These are phyloP conservation scores for Leistus spinibarbis DNA, from an alignment of 2,888 invertebrate species.

Conservation along the genomic window DNA sequence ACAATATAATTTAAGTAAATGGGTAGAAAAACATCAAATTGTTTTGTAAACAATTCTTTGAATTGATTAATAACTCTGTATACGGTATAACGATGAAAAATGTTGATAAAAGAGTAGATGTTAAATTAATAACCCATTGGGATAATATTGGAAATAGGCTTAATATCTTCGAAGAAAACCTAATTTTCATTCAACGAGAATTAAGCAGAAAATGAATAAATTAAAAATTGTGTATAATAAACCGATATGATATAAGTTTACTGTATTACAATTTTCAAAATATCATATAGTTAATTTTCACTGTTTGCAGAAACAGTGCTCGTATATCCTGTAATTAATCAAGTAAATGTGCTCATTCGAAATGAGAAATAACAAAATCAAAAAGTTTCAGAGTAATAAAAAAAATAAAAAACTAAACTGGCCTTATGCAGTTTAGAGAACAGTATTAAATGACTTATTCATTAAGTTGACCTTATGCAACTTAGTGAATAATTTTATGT, in stretches of 20 bases:
- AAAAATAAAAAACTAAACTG: too few species aligned
- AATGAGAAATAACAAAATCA: too few species aligned
- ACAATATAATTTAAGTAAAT: constrained; percentile 48
- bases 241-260: constrained; percentile 41
- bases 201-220: constrained; percentile 36
- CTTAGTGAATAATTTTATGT: too few species aligned
- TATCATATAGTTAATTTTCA: constrained; percentile 48
- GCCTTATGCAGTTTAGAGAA: too few species aligned
- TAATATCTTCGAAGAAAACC: constrained; percentile 35
- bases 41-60: constrained; percentile 39
- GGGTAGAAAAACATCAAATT: constrained; percentile 40
- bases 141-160: constrained; percentile 40
- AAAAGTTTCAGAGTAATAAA: too few species aligned
- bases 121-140: constrained; percentile 47
- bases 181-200: constrained; percentile 35
- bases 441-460: too few species aligned
- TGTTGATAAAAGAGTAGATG: constrained; percentile 50
- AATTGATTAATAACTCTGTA: constrained; percentile 42
- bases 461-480: too few species aligned
- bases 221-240: constrained; percentile 41
- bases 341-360: too few species aligned
- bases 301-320: too few species aligned
- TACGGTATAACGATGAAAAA: constrained; percentile 54
- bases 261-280: constrained; percentile 41
- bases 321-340: too few species aligned